Evolutionary conservation across 2,113 vertebrate genomes (phyloP).

Genomic region (Charadrius vociferus): DNA sequence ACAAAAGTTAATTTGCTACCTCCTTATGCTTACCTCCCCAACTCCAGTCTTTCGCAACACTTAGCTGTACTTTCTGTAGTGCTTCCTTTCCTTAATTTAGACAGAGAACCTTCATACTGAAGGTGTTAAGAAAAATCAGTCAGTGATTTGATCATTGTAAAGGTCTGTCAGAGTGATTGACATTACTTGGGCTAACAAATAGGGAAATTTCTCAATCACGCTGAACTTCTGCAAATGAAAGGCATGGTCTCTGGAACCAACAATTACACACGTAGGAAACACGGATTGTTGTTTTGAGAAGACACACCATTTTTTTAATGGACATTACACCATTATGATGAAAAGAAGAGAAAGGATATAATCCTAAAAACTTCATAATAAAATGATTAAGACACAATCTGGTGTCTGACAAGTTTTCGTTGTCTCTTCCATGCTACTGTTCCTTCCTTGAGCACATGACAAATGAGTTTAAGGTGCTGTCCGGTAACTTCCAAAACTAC

Average conservation of each 20-base stretch:
- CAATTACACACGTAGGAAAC: fast-evolving
- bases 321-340: too few relatives aligned
- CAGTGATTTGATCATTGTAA: neutral
- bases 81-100: neutral
- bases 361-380: neutral
- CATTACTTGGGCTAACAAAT: neutral
- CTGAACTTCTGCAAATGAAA: neutral
- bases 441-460: neutral
- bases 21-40: neutral
- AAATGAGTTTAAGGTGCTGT: neutral
- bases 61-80: neutral
- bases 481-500: neutral
- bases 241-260: neutral
- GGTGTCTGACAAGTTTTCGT: neutral
- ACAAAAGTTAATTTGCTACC: neutral
- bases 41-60: neutral
- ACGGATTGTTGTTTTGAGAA: fast-evolving
- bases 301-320: neutral
- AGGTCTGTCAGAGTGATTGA: neutral
- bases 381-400: neutral
- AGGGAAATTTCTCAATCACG: too few relatives aligned
- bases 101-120: neutral
- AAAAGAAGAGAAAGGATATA: neutral
- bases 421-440: fast-evolving
- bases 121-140: neutral